Conservation (phyloP, 2,113 vertebrate species). For the Panthera leo region DNA sequence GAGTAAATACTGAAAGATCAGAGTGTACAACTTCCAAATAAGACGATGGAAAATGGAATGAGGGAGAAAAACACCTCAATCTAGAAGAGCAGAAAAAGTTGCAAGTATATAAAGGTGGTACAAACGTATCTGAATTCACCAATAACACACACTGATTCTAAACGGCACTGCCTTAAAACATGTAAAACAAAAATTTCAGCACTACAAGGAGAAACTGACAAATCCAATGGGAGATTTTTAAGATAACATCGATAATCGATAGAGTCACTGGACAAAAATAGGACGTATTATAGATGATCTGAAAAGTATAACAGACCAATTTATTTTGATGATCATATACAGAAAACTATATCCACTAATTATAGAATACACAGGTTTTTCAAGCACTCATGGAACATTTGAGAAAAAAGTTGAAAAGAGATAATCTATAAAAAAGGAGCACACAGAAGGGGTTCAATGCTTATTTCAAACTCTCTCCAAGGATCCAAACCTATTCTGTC, state of each 20-base stretch:
- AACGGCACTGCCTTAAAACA: not conserved
- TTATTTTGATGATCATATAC: not conserved
- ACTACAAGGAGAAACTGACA: not conserved
- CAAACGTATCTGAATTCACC: not conserved
- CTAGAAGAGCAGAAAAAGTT: not conserved
- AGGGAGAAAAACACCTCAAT: not conserved
- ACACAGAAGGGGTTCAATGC: not conserved
- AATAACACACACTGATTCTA: not conserved
- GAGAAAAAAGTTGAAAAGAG: not conserved
- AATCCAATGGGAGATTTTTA: not conserved
- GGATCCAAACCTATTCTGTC: not conserved
- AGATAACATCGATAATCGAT: not conserved
- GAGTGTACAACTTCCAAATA: not conserved
- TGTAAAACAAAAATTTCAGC: not conserved
- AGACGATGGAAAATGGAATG: not conserved
- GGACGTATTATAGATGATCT: not conserved
- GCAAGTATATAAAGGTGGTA: not conserved
- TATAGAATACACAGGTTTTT: not conserved
- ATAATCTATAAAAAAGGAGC: not conserved
- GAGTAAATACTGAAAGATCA: not conserved
- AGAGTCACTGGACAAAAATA: not conserved
- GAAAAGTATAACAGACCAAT: not conserved
- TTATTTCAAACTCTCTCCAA: not conserved
- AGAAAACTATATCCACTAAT: conserved; percentile 12
- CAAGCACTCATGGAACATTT: not conserved